Evolutionary conservation across 2,113 vertebrate genomes (phyloP).

Genomic region (Atherinomorus stipes): DNA sequence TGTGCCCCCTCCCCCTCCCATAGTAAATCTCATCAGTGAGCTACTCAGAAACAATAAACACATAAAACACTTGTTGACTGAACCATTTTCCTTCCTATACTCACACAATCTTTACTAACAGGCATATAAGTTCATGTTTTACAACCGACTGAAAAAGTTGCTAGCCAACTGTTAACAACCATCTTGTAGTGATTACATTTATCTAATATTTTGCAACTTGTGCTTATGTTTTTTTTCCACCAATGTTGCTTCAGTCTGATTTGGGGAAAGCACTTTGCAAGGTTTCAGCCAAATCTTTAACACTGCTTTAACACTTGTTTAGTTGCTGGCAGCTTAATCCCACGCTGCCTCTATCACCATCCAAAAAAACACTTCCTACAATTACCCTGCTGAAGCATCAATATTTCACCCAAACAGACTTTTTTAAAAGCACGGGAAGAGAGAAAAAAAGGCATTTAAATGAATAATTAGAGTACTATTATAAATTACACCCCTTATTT

Average conservation of each 20-base stretch:
- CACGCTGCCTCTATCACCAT: too few relatives aligned
- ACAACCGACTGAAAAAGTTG: neutral
- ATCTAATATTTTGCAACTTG: neutral
- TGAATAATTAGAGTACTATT: too few relatives aligned
- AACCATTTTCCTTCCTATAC: constrained; percentile 10
- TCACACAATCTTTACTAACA: neutral
- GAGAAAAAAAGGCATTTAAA: too few relatives aligned
- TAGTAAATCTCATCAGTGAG: constrained; percentile 6
- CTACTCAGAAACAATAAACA: constrained; percentile 3
- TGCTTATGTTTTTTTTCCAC: neutral
- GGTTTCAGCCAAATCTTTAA: neutral
- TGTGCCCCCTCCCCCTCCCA: constrained; percentile 37
- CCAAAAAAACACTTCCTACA: neutral
- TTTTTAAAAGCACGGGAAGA: neutral
- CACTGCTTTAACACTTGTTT: neutral
- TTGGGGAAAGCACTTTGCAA: too few relatives aligned
- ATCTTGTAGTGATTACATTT: neutral
- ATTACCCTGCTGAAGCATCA: too few relatives aligned
- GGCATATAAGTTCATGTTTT: neutral
- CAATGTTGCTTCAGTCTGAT: neutral
- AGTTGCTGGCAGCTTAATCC: too few relatives aligned
- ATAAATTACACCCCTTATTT: too few relatives aligned
- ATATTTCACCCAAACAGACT: too few relatives aligned
- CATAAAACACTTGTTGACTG: constrained; percentile 1
- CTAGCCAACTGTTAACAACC: too few relatives aligned